Evolutionary conservation across 2,797 vertebrate genomes (phyloP), one percentile per base, ranked within the genome.

Genomic region (Manis pentadactyla): DNA sequence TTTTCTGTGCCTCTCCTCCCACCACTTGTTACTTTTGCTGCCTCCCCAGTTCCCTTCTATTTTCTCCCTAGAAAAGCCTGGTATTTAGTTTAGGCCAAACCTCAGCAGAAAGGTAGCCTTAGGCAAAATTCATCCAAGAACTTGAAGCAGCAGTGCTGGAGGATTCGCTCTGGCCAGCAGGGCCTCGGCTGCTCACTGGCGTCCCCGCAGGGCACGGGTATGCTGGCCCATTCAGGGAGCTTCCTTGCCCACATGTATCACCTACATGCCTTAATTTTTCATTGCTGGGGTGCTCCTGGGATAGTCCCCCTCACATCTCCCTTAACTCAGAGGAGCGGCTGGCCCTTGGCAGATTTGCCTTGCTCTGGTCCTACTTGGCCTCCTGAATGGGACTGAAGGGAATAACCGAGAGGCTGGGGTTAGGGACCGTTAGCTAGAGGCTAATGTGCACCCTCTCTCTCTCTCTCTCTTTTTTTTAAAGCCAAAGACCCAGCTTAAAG

Each of bases 401-500:
- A 25, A 2, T 2, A 29, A 64, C 29, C 1, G 21, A 29, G 71
- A 59, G 79, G 31, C 83, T 64, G 11, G 51, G 31, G 49, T 69
- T n/a, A 11, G 57, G 84, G 81, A n/a, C 51, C 19, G 57, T 66
- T 25, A 74, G 42, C 90, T 59, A 74, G 87, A n/a, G 27, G 63
- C 37, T 51, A 57, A 57, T 17, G 10, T 61, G 66, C 39, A 81
- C 64, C 69, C 39, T 42, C 5, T 9, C 25, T 21, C 17, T 23
- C 37, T 29, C 8, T 73, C 14, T 63, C 77, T 21, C 29, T 61
- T 55, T 71, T 55, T 86, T 61, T 88, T 27, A 87, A 95, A 96
- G 89, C 96, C 96, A 96, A 94, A 97, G 96, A 95, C 88, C 78
- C 68, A 73, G 55, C 68, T 61, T 88, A 55, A 96, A 87, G 64